Base-by-base conservation (phyloP, 2,797 vertebrate genomes). In the Carduelis carduelis region DNA sequence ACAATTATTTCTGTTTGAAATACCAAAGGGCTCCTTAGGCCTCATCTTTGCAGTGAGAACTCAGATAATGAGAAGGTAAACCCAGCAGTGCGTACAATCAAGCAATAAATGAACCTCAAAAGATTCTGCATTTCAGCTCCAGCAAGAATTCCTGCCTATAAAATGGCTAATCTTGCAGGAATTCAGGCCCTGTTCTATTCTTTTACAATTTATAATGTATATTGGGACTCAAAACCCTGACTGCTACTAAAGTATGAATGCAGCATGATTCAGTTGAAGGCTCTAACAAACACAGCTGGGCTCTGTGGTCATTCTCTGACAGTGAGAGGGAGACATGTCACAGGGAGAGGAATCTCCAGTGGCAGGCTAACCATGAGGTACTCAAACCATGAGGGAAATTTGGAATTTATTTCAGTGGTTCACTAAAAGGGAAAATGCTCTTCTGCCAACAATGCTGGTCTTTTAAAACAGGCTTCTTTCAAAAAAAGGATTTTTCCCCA, bases 41-140 rank as follows among this genome's bases (percentile, higher is more conserved):
- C 56, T 90, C 66, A 90, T 94, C 93, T 94, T 77, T 90, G 66
- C 83, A 83, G 89, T 37, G 46, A 93, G 66, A 92, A 80, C 74
- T 94, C 85, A 87, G 85, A 93, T 94, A 95, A 97, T 90, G 87
- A 96, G 85, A 91, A 91, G 50, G 52, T 7, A 14, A 97, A 95
- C 63, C 47, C 79, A 52, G 65, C 0, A 0, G 74, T 93, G 91
- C 0, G 1, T 95, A 95, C 87, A 93, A 91, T 94, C 77, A 82
- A 95, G 80, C 47, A 94, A 95, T 84, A 96, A 95, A 91, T 84
- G 96, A 97, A 97, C 89, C 91, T 95, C 94, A 93, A 90, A 96
- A 95, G 91, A 83, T 79, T 87, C 87, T 78, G 46, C 39, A 77
- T 83, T 93, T 96, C 87, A 87, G 63, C 77, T 93, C 72, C 72